These are phyloP conservation scores for Dipodomys stephensi DNA, from an alignment of 2,113 vertebrate species.

Conservation along the genomic window DNA sequence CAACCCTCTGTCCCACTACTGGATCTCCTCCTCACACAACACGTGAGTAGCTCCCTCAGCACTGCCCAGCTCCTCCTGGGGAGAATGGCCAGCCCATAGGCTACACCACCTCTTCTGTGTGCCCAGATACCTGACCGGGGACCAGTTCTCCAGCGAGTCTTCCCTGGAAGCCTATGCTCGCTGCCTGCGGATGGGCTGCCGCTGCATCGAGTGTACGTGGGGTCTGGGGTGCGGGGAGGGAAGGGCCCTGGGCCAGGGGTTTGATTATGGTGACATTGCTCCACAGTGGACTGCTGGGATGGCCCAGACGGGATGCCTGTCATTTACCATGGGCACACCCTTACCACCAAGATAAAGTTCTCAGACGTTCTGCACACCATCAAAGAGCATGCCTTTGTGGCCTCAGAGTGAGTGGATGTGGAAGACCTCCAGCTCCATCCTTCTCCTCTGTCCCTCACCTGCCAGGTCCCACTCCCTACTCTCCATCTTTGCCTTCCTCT, in stretches of 20 bases:
- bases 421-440: not conserved
- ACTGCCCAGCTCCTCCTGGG: not conserved
- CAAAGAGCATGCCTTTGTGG: constrained; percentile 98
- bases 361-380: constrained; percentile 95
- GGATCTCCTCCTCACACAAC: constrained; percentile 99
- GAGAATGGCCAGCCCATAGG: not conserved
- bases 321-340: constrained; percentile 99
- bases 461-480: no score
- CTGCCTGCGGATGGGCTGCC: constrained; percentile 98
- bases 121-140: constrained; percentile 96
- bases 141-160: constrained; percentile 99
- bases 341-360: constrained; percentile 99
- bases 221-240: rapidly evolving
- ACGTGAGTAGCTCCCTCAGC: constrained; percentile 90
- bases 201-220: constrained; percentile 96
- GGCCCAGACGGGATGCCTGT: constrained; percentile 98
- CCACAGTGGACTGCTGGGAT: constrained; percentile 99
- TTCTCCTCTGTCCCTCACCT: no score
- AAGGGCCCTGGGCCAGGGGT: rapidly evolving
- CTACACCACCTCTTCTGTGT: not conserved
- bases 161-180: constrained; percentile 98
- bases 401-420: constrained; percentile 93
- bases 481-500: not conserved
- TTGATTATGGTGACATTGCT: not conserved
- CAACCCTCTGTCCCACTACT: constrained; percentile 98